Evolutionary conservation across 2,888 invertebrate species (phyloP).

Genomic region (Aleiodes leptofemur): DNA sequence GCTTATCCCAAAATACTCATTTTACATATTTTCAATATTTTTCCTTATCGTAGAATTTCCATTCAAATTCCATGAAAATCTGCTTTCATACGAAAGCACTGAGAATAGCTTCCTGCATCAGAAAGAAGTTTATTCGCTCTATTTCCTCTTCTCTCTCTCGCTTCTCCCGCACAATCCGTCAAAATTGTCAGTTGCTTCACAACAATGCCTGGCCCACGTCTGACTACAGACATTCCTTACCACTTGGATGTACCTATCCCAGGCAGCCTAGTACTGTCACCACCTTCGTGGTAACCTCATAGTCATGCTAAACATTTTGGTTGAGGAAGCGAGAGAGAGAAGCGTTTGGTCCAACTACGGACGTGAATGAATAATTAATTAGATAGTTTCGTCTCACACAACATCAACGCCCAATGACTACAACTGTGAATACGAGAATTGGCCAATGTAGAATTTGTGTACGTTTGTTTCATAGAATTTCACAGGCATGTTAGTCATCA

Average conservation of each 20-base stretch:
- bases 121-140: no score
- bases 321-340: constrained; percentile 60
- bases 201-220: constrained; percentile 18
- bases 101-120: no score
- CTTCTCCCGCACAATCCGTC: no score
- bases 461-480: constrained; percentile 4
- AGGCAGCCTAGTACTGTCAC: constrained; percentile 56
- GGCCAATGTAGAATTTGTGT: constrained; percentile 1
- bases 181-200: constrained; percentile 12
- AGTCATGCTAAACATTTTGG: constrained; percentile 68
- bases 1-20: no score
- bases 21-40: no score
- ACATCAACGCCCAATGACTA: constrained; percentile 46
- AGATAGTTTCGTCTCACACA: constrained; percentile 60
- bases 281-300: constrained; percentile 52
- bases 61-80: no score
- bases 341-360: constrained; percentile 60
- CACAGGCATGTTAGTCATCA: constrained; percentile 7
- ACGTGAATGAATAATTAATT: constrained; percentile 73
- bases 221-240: constrained; percentile 42
- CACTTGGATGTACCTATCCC: constrained; percentile 33
- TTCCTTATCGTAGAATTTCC: no score
- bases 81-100: no score
- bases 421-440: constrained; percentile 40
- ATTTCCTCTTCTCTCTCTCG: no score